phyloP scores from a whole-genome alignment of 2,113 vertebrate species.

The Eubucco bourcierii region DNA sequence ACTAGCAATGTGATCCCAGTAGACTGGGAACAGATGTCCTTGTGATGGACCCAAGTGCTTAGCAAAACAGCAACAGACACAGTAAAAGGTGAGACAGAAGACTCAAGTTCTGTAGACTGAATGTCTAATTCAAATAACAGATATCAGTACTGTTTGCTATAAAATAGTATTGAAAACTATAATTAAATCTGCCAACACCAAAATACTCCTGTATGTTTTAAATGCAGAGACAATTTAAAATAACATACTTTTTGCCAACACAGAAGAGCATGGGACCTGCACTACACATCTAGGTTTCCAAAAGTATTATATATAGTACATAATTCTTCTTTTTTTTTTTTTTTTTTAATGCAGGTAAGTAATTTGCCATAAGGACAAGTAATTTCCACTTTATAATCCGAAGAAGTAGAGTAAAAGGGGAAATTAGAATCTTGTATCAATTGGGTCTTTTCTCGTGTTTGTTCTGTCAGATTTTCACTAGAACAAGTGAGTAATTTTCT shows the following conservation, averaged over 20 bases:
- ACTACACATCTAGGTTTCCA: background rate
- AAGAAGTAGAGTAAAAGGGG: background rate
- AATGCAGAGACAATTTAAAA: background rate
- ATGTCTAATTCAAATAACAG: background rate
- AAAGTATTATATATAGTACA: background rate
- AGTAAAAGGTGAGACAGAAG: background rate
- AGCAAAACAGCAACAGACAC: constrained; percentile 1
- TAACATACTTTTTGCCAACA: background rate
- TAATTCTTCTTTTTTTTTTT: background rate
- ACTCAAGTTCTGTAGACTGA: background rate
- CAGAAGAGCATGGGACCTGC: background rate
- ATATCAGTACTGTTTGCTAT: background rate
- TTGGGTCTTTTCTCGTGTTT: background rate
- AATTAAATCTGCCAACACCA: background rate
- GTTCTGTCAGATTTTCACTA: background rate
- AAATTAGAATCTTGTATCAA: background rate
- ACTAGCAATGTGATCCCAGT: background rate
- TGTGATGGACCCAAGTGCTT: background rate
- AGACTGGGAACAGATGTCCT: constrained; percentile 2
- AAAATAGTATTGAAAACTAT: constrained; percentile 18
- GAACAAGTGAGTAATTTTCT: background rate
- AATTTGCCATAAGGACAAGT: background rate
- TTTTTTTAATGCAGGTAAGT: background rate
- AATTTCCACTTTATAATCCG: background rate
- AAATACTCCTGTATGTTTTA: constrained; percentile 8